Evolutionary conservation across 2,113 vertebrate species (phyloP).

Genomic region (Poicephalus meyeri): DNA sequence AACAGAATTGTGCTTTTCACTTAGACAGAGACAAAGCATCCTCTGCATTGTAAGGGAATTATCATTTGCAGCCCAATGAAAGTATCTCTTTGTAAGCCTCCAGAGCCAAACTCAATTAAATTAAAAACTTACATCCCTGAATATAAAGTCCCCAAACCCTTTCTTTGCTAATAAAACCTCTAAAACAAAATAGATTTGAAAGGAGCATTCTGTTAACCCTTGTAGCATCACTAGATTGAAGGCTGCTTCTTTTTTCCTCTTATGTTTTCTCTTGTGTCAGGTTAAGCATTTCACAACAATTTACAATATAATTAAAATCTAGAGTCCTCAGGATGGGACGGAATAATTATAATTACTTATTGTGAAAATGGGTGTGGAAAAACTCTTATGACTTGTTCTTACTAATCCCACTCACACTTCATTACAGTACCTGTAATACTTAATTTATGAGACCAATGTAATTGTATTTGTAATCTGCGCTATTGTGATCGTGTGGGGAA

Average conservation of each 20-base stretch:
- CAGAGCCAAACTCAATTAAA: not conserved
- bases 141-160: not conserved
- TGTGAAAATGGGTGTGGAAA: conserved; percentile 3
- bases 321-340: not conserved
- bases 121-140: not conserved
- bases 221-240: not conserved
- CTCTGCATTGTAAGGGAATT: not conserved
- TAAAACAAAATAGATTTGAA: not conserved
- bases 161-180: not conserved
- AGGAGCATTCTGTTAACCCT: not conserved
- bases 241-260: not conserved
- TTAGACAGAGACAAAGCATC: not conserved
- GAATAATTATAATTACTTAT: not conserved
- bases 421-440: not conserved
- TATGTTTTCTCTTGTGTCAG: not conserved
- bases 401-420: not conserved
- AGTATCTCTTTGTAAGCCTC: not conserved
- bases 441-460: not conserved
- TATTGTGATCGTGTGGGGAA: not conserved
- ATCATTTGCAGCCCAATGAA: not conserved
- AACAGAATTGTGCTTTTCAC: not conserved
- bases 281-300: not conserved
- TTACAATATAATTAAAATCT: conserved; percentile 24
- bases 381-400: not conserved
- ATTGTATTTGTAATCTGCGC: not conserved